phyloP scores from a whole-genome alignment of 1,140 invertebrate species.

The Phortica variegata region DNA sequence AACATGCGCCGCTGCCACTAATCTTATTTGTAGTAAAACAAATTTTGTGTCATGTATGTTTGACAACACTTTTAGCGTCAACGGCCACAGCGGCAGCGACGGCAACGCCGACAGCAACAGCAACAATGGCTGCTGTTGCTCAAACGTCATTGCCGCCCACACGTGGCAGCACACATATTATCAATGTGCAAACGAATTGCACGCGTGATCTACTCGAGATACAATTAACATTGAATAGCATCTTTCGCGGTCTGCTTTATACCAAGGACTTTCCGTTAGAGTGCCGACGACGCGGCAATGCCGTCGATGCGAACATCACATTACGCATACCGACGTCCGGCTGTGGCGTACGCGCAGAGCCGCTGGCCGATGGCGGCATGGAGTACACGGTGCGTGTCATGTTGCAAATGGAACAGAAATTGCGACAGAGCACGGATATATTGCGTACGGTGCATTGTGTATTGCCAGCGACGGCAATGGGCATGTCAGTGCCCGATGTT shows the following conservation, averaged over 20 bases:
- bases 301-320: slow-evolving; percentile 57
- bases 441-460: slow-evolving; percentile 62
- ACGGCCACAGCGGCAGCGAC: background rate
- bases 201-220: slow-evolving; percentile 62
- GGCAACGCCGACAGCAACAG: too few relatives aligned
- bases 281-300: slow-evolving; percentile 61
- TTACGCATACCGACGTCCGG: slow-evolving; percentile 68
- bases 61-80: too few relatives aligned
- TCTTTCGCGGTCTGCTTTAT: slow-evolving; percentile 70
- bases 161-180: slow-evolving; percentile 16
- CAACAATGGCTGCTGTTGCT: background rate
- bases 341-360: slow-evolving; percentile 65
- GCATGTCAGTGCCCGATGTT: slow-evolving; percentile 31
- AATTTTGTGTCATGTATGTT: too few relatives aligned
- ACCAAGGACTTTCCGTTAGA: slow-evolving; percentile 70
- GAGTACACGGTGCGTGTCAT: slow-evolving; percentile 67
- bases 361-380: slow-evolving; percentile 58
- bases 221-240: slow-evolving; percentile 61
- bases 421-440: slow-evolving; percentile 71
- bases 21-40: too few relatives aligned
- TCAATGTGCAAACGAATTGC: slow-evolving; percentile 59
- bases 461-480: slow-evolving; percentile 49
- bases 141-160: too few relatives aligned
- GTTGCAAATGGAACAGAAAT: slow-evolving; percentile 69
- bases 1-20: too few relatives aligned